phyloP scores from a whole-genome alignment of 2,797 vertebrate species.

The Parambassis ranga region DNA sequence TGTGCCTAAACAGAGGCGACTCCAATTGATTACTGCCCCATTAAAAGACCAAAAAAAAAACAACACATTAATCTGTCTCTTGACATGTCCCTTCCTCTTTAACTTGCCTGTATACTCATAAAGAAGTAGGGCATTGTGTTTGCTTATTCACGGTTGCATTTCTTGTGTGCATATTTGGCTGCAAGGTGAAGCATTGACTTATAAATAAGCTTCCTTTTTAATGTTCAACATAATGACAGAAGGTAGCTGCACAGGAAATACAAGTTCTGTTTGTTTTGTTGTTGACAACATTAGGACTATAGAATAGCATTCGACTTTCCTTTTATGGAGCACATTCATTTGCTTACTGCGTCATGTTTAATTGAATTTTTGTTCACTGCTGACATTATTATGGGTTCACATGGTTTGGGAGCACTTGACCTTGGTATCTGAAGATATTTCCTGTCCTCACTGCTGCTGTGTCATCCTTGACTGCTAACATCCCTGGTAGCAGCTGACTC shows the following conservation, averaged over 20 bases:
- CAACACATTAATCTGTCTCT: no score
- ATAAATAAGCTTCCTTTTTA: no score
- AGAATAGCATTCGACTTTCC: not conserved
- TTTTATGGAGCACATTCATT: slow-evolving; percentile 8
- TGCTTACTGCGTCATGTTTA: slow-evolving; percentile 7
- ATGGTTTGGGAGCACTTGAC: slow-evolving; percentile 34
- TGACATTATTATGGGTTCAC: slow-evolving; percentile 32
- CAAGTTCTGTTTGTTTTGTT: not conserved
- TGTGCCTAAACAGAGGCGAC: no score
- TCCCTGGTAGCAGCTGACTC: slow-evolving; percentile 37
- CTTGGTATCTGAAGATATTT: slow-evolving; percentile 28
- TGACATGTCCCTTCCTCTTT: no score
- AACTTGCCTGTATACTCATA: no score
- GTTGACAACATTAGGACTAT: not conserved
- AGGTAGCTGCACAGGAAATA: not conserved
- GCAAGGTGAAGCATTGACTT: no score
- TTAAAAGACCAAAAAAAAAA: no score
- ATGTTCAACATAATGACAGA: no score
- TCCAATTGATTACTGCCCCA: no score
- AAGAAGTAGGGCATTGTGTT: not conserved
- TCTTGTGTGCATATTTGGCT: not conserved
- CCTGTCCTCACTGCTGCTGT: slow-evolving; percentile 16
- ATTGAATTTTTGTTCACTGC: slow-evolving; percentile 25
- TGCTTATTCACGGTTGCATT: not conserved
- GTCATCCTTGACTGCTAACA: slow-evolving; percentile 21